Conservation (phyloP, 2,797 vertebrate species). For the Natrix natrix region DNA sequence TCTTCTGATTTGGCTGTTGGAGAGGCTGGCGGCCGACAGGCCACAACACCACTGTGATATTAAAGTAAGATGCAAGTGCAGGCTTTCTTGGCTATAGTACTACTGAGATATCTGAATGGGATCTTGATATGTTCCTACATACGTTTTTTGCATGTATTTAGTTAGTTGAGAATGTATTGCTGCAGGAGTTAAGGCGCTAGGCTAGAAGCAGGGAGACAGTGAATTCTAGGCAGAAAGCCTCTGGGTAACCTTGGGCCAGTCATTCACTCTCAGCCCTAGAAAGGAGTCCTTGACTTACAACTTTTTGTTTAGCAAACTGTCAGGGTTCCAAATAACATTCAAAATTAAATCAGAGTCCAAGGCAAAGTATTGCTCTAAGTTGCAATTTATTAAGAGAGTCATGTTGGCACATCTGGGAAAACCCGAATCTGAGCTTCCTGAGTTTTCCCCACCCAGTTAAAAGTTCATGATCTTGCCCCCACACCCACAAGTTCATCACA, state of each 20-base stretch:
- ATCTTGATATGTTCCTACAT: background rate
- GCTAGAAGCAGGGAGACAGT: background rate
- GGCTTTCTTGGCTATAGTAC: background rate
- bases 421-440: too few species aligned
- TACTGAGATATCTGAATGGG: background rate
- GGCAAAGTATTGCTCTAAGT: too few species aligned
- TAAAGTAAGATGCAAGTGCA: background rate
- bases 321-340: too few species aligned
- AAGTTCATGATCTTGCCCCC: too few species aligned
- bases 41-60: too few species aligned
- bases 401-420: too few species aligned
- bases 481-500: too few species aligned
- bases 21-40: too few species aligned
- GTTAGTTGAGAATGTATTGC: background rate
- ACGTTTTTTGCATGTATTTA: background rate
- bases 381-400: too few species aligned
- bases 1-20: too few species aligned
- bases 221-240: background rate
- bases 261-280: background rate
- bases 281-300: background rate
- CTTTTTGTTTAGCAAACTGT: background rate
- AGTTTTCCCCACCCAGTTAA: too few species aligned
- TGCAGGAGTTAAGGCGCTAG: background rate
- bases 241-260: background rate
- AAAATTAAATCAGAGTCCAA: too few species aligned